These are phyloP conservation scores for Budorcas taxicolor DNA, from an alignment of 2,113 vertebrate species.

Conservation along the genomic window DNA sequence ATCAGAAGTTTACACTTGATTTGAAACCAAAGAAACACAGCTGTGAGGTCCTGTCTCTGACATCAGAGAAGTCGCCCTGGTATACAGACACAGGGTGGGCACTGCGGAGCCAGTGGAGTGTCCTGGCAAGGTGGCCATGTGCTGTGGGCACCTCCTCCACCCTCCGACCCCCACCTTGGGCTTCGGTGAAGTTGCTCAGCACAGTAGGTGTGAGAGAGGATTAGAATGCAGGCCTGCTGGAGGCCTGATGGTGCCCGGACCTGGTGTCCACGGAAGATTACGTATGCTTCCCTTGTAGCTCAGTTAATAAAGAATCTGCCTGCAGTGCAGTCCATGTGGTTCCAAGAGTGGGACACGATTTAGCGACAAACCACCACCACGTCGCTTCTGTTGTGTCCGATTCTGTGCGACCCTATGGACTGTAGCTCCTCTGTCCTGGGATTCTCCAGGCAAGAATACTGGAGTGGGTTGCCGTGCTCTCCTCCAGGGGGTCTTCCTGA, in stretches of 20 bases:
- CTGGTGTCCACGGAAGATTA: not conserved
- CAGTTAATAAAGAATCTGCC: not conserved
- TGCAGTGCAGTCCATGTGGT: not conserved
- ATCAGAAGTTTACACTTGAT: not conserved
- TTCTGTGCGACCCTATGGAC: not conserved
- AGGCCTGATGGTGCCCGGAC: not conserved
- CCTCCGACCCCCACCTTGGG: accelerated
- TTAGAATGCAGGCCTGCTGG: not conserved
- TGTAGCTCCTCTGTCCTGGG: not conserved
- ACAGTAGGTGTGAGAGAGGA: not conserved
- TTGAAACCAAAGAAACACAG: not conserved
- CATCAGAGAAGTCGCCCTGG: not conserved
- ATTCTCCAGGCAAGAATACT: not conserved
- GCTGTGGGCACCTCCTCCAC: not conserved
- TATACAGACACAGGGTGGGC: not conserved
- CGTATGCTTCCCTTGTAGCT: not conserved
- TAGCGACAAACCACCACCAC: not conserved
- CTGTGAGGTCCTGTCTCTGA: not conserved
- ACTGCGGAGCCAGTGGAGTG: not conserved
- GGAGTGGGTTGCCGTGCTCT: not conserved
- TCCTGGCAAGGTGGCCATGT: too few relatives aligned
- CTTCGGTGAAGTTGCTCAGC: not conserved
- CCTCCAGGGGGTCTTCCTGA: not conserved
- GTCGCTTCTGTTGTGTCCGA: not conserved
- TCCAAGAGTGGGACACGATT: not conserved